Evolutionary conservation across 2,888 invertebrate genomes (phyloP), one percentile per base, ranked within the genome.

Genomic region (Lycocerus yunnanus): DNA sequence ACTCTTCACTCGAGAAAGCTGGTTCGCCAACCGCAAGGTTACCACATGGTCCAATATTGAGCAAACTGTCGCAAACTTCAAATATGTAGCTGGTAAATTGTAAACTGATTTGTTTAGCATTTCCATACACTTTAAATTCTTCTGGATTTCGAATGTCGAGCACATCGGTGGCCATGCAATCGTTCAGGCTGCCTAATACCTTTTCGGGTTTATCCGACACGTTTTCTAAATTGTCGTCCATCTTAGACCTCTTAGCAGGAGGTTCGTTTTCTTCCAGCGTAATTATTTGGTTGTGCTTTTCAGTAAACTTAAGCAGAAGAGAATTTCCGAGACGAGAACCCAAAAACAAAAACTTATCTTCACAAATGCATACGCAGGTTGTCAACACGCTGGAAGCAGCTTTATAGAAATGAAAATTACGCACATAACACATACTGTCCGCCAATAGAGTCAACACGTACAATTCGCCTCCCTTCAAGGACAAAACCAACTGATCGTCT

Each of bases 281-380:
- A 78, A 93, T 92, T 4, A 93, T 88, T 16, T 61, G 61, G 16
- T 61, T 61, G 5, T 61, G 16, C 18, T 61, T 61, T 13, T 61
- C 61, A n/a, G 61, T 61, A 61, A 61, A 61, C 15, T 61, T 61
- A 68, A 99, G 88, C 3, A 99, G 88, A 18, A 99, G 88, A 0
- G 99, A 99, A 87, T 99, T 99, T 0, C 99, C 99, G 14, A 99
- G 90, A 1, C 99, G 92, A 0, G 99, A 99, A 1, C 99, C 99
- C 74, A 99, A 90, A 86, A 99, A 99, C 5, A 99, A 88, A 84
- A 97, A 98, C 83, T 97, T 97, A 78, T 96, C 95, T 85, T 97
- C 97, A 85, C 95, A 95, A n/a, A 96, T 91, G 80, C 96, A 95
- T 87, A 97, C 96, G 86, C 96, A 97, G 59, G 97, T 95, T 6